A percentile compares a stretch with the other conserved stretches of the same genome.
Conservation (phyloP, 2,888 invertebrate species). For the Taenaris catops region DNA sequence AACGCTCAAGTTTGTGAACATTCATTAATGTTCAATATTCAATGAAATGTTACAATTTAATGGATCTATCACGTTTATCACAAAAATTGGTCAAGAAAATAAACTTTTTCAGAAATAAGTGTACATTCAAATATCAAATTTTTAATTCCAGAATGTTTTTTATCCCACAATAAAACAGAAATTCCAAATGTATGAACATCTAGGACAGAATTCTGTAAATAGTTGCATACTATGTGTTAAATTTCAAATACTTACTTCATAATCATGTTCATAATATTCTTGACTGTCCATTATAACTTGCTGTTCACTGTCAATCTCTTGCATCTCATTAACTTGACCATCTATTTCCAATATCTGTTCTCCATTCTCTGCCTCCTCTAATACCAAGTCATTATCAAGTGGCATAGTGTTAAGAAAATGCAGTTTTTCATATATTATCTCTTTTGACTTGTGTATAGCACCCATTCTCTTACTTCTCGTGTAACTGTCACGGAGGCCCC, state of each 20-base stretch:
- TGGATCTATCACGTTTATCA: too few relatives aligned
- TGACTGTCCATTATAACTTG: slow-evolving; percentile 54
- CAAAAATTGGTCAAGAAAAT: too few relatives aligned
- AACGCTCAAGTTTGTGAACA: too few relatives aligned
- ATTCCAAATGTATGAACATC: too few relatives aligned
- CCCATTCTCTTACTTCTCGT: slow-evolving; percentile 67
- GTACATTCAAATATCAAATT: too few relatives aligned
- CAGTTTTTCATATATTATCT: slow-evolving; percentile 54
- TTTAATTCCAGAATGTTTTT: too few relatives aligned
- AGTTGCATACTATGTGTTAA: too few relatives aligned
- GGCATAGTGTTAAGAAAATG: slow-evolving; percentile 47
- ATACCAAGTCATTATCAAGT: slow-evolving; percentile 26
- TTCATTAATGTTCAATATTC: too few relatives aligned
- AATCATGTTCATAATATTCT: slow-evolving; percentile 47
- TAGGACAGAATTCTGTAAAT: too few relatives aligned
- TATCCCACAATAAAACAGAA: too few relatives aligned
- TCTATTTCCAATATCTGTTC: slow-evolving; percentile 3
- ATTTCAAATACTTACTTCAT: slow-evolving; percentile 57
- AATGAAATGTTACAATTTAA: too few relatives aligned
- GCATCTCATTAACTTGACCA: slow-evolving; percentile 2
- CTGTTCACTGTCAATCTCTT: slow-evolving; percentile 22
- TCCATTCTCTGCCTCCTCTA: slow-evolving; percentile 4
- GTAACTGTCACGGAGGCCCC: slow-evolving; percentile 74
- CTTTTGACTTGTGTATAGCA: slow-evolving; percentile 51
- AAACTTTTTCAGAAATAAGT: too few relatives aligned